Conservation (phyloP, 1,140 invertebrate genomes). For the Delia radicum region DNA sequence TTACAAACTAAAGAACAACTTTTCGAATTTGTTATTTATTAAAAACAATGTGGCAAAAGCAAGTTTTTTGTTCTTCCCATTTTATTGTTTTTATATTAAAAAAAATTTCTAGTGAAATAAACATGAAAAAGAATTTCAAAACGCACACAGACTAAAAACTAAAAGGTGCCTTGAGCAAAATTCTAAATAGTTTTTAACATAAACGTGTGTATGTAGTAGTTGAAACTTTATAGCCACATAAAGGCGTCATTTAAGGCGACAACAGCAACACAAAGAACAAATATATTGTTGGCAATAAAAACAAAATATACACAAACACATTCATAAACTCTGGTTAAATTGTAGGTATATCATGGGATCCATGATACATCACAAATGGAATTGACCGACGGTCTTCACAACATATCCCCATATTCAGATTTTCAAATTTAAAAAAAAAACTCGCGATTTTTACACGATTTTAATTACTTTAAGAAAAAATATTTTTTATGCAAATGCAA, state of each 20-base stretch:
- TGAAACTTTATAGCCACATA: not conserved
- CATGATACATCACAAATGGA: too few relatives aligned
- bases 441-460: too few relatives aligned
- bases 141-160: not conserved
- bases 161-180: not conserved
- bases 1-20: not conserved
- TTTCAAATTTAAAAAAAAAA: too few relatives aligned
- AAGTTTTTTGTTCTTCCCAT: not conserved
- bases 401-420: too few relatives aligned
- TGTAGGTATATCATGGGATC: too few relatives aligned
- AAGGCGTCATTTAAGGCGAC: conserved; percentile 6
- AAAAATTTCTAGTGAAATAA: not conserved
- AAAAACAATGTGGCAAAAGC: conserved; percentile 11
- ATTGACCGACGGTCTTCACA: too few relatives aligned
- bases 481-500: too few relatives aligned
- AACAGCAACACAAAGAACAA: not conserved
- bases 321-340: too few relatives aligned
- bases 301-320: too few relatives aligned
- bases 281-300: conserved; percentile 2
- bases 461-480: too few relatives aligned
- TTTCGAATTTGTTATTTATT: conserved; percentile 10
- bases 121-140: too few relatives aligned
- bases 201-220: not conserved
- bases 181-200: not conserved
- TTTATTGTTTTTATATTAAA: not conserved